Conservation (phyloP, 2,797 vertebrate genomes). For the Clarias laeviceps region DNA sequence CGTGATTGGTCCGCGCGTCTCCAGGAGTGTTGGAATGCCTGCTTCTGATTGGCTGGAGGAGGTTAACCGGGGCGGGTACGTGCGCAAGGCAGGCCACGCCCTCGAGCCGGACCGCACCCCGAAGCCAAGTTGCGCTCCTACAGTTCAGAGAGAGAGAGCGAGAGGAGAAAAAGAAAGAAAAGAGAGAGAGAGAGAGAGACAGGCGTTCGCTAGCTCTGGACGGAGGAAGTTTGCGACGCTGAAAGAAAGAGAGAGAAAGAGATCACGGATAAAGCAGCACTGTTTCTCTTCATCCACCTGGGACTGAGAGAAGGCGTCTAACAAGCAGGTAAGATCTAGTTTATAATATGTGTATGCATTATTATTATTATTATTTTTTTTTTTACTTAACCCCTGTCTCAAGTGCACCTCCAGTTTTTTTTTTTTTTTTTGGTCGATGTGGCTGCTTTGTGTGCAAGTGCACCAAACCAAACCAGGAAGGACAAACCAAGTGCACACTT, state of each 20-base stretch:
- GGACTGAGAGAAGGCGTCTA: background rate
- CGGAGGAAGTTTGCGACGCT: conserved; percentile 69
- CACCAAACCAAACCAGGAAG: conserved; percentile 68
- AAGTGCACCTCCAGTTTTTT: background rate
- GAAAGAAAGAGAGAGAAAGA: conserved; percentile 46
- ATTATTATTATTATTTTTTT: background rate
- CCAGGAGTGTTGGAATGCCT: background rate
- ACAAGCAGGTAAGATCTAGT: background rate
- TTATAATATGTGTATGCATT: background rate
- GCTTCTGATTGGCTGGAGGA: conserved; percentile 10
- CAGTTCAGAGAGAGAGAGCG: background rate
- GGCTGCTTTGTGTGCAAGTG: conserved; percentile 56
- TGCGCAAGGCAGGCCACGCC: background rate
- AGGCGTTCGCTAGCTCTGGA: conserved; percentile 64
- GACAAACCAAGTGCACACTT: conserved; percentile 44
- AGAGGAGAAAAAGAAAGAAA: conserved; percentile 45
- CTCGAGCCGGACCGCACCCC: conserved; percentile 19
- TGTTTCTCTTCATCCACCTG: conserved; percentile 55
- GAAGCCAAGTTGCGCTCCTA: background rate
- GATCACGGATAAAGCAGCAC: conserved; percentile 39
- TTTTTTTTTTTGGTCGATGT: conserved; percentile 34
- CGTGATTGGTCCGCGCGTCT: background rate
- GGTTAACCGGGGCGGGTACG: background rate
- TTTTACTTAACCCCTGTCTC: background rate
- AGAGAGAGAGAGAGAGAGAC: conserved; percentile 60